Conservation (phyloP, 1,140 invertebrate species). For the Tetramorium alpestre region DNA sequence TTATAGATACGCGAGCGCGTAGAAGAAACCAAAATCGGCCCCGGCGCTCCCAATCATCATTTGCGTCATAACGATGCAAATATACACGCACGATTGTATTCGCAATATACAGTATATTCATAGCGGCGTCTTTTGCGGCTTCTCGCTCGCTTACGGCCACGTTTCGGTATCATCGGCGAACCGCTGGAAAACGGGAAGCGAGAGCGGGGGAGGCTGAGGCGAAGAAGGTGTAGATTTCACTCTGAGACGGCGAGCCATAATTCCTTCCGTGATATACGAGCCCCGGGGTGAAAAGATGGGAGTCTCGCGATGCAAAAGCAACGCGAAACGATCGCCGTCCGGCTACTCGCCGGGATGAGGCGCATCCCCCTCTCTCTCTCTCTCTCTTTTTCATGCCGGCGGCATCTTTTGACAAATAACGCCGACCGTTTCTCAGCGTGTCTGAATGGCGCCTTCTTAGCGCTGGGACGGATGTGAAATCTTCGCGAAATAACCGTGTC, state of each 20-base stretch:
- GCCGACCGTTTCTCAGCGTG: constrained; percentile 22
- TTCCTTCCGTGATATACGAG: constrained; percentile 72
- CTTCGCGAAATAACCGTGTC: constrained; percentile 27
- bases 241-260: constrained; percentile 68
- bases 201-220: background rate
- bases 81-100: background rate
- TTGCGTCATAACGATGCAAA: background rate
- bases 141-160: background rate
- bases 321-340: constrained; percentile 66
- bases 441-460: constrained; percentile 68
- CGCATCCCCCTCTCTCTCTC: constrained; percentile 39
- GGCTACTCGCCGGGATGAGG: constrained; percentile 47
- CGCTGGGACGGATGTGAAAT: constrained; percentile 53
- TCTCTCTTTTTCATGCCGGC: constrained; percentile 49
- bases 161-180: background rate
- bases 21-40: background rate
- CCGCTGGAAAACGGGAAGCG: background rate
- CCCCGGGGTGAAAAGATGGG: constrained; percentile 53
- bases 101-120: background rate
- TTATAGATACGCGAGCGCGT: background rate
- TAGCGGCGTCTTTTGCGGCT: background rate
- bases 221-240: constrained; percentile 67
- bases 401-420: constrained; percentile 70
- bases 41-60: background rate
- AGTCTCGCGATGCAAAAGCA: constrained; percentile 71